Conservation (phyloP, 2,797 vertebrate species). For the Rhabdomys pumilio region DNA sequence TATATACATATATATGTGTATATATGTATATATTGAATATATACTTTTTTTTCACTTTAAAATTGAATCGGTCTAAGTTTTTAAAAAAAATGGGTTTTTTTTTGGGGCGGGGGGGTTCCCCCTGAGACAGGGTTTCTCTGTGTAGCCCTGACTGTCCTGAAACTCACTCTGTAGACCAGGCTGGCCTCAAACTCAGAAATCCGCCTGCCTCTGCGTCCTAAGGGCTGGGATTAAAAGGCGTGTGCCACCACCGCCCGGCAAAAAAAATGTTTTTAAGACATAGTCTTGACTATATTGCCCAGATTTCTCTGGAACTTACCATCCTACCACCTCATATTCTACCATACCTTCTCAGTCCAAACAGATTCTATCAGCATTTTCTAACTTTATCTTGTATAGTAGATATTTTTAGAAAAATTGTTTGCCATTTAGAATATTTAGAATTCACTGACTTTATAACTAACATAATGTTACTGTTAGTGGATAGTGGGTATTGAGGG, state of each 20-base stretch:
- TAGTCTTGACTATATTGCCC: background rate
- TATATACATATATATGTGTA: no score
- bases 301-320: no score
- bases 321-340: background rate
- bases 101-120: no score
- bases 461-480: background rate
- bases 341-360: background rate
- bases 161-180: no score
- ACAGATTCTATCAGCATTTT: constrained; percentile 14
- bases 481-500: background rate
- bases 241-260: no score
- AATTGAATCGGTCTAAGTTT: constrained; percentile 21
- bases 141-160: no score
- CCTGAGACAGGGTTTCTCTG: no score
- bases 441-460: constrained; percentile 13
- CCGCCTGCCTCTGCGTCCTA: no score
- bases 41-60: constrained; percentile 43
- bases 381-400: constrained; percentile 3
- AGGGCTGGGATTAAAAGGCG: no score
- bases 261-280: background rate
- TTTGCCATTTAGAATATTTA: constrained; percentile 13
- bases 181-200: no score
- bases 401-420: constrained; percentile 34
- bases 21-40: no score
- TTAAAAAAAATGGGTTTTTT: background rate